Evolutionary conservation across 2,797 vertebrate genomes (phyloP).

Genomic region (Enteromius viviparus): DNA sequence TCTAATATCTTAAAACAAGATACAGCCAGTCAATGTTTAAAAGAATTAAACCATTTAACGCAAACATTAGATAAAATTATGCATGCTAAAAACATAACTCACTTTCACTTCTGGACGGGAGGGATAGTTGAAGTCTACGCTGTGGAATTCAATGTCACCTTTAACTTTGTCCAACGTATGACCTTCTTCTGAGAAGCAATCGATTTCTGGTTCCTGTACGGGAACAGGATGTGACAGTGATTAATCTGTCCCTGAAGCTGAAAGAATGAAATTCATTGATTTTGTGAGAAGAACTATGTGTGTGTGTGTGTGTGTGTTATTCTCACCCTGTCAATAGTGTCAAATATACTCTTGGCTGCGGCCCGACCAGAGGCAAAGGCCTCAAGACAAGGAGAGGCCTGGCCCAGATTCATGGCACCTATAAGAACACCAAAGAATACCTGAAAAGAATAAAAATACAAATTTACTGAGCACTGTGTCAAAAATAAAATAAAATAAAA

Average conservation of each 20-base stretch:
- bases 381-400: constrained; percentile 81
- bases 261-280: constrained; percentile 12
- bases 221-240: constrained; percentile 34
- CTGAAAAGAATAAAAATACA: constrained; percentile 58
- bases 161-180: constrained; percentile 88
- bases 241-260: constrained; percentile 17
- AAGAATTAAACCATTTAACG: neutral
- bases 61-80: neutral
- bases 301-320: neutral
- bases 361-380: constrained; percentile 82
- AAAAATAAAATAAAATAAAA: neutral
- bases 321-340: constrained; percentile 81
- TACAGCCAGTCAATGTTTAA: neutral
- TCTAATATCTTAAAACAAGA: constrained; percentile 75
- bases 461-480: too few species aligned
- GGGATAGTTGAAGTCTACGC: constrained; percentile 89
- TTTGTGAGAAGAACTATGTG: constrained; percentile 8
- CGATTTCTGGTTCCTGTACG: constrained; percentile 86
- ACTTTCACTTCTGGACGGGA: constrained; percentile 93
- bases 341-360: constrained; percentile 81
- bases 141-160: constrained; percentile 94
- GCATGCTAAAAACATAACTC: constrained; percentile 3
- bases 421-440: constrained; percentile 85
- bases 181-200: constrained; percentile 93
- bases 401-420: constrained; percentile 80